Evolutionary conservation across 2,797 vertebrate species (phyloP).

Genomic region (Salarias fasciatus): DNA sequence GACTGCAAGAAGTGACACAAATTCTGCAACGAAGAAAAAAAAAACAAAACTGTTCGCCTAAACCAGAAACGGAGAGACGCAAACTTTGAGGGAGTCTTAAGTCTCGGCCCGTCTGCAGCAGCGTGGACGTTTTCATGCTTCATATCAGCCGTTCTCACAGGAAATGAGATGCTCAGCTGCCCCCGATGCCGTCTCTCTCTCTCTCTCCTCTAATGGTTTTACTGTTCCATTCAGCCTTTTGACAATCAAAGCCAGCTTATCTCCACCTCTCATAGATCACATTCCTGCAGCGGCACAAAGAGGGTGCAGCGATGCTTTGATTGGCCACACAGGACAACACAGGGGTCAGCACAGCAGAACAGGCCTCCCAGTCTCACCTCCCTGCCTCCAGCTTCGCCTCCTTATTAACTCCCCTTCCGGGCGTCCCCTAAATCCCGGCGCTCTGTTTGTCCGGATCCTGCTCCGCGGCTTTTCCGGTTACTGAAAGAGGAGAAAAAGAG

Average conservation of each 20-base stretch:
- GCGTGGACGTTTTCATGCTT: constrained; percentile 4
- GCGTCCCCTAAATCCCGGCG: constrained; percentile 73
- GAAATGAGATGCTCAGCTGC: constrained; percentile 9
- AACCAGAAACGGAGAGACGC: constrained; percentile 71
- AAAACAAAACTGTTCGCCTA: constrained; percentile 56
- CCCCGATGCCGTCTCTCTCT: not conserved
- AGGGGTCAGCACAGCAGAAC: constrained; percentile 78
- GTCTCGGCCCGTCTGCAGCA: not conserved
- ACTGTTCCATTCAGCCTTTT: constrained; percentile 54
- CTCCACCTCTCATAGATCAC: constrained; percentile 51
- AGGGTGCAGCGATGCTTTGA: constrained; percentile 72
- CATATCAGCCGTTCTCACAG: not conserved
- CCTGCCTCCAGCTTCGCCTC: constrained; percentile 52
- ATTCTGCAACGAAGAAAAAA: constrained; percentile 56
- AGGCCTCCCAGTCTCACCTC: constrained; percentile 67
- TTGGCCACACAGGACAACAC: constrained; percentile 74
- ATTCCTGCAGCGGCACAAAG: constrained; percentile 71
- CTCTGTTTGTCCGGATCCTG: constrained; percentile 72
- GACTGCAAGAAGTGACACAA: constrained; percentile 67
- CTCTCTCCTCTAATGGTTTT: constrained; percentile 18
- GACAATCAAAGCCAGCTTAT: constrained; percentile 53
- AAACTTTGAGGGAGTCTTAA: constrained; percentile 68
- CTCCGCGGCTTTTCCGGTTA: constrained; percentile 55
- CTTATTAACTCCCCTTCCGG: constrained; percentile 67
- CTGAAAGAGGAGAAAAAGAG: constrained; percentile 61